A percentile compares a stretch with the other conserved stretches of the same genome.
phyloP scores from a whole-genome alignment of 1,140 invertebrate species.

The Galendromus occidentalis region DNA sequence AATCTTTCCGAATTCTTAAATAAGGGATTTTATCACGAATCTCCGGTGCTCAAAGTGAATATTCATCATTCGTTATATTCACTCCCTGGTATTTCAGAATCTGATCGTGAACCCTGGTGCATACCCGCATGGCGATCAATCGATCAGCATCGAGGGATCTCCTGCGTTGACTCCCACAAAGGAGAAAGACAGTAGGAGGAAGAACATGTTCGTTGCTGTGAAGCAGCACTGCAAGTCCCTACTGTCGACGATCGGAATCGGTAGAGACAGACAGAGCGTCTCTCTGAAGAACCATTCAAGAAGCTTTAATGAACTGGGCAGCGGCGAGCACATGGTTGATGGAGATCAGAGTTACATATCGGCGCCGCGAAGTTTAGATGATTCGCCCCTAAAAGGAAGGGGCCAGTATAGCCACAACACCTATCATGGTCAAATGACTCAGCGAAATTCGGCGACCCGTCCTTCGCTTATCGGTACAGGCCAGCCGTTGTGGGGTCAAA shows the following conservation, averaged over 20 bases:
- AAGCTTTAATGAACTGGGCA: slow-evolving; percentile 4
- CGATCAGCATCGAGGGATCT: too few species aligned
- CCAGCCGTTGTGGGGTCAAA: slow-evolving; percentile 35
- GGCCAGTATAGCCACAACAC: slow-evolving; percentile 43
- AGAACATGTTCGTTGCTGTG: not conserved
- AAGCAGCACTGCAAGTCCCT: not conserved
- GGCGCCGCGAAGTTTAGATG: not conserved
- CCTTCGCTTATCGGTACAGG: slow-evolving; percentile 32
- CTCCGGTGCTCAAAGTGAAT: too few species aligned
- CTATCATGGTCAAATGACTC: slow-evolving; percentile 51
- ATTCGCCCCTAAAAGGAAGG: not conserved
- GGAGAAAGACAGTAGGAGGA: not conserved
- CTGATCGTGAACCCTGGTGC: too few species aligned
- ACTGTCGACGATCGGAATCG: not conserved
- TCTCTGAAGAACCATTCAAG: not conserved
- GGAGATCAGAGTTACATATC: not conserved
- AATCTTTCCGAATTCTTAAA: too few species aligned
- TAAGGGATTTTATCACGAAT: too few species aligned
- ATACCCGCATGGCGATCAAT: too few species aligned
- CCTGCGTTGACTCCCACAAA: not conserved
- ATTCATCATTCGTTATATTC: too few species aligned
- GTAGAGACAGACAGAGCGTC: not conserved
- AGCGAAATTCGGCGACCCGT: slow-evolving; percentile 27
- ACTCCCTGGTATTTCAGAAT: too few species aligned
- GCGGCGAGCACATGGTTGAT: slow-evolving; percentile 6